Conservation (phyloP, 2,888 invertebrate genomes). For the Germaria angustata region DNA sequence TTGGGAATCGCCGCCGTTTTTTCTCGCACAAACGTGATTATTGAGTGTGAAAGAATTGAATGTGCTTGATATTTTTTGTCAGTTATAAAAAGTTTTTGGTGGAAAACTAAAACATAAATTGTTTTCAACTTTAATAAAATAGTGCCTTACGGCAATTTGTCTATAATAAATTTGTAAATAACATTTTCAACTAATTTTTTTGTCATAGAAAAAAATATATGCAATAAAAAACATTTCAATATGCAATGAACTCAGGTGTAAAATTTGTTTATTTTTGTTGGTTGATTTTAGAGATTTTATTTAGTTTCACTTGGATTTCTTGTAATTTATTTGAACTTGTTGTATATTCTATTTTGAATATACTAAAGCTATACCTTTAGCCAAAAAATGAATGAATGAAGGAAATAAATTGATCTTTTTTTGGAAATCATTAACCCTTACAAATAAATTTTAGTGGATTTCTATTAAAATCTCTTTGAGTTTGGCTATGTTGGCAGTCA, state of each 20-base stretch:
- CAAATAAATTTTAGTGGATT: background rate
- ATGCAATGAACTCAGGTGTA: constrained; percentile 36
- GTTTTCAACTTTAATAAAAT: constrained; percentile 14
- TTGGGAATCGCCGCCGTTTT: constrained; percentile 4
- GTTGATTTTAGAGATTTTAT: background rate
- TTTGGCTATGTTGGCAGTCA: too few relatives aligned
- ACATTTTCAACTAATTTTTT: background rate
- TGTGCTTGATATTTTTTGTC: background rate
- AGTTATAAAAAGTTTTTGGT: constrained; percentile 4
- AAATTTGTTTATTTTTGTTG: constrained; percentile 28
- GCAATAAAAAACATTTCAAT: background rate
- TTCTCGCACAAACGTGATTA: background rate
- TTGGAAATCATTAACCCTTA: background rate
- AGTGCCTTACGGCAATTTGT: constrained; percentile 17
- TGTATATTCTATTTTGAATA: background rate
- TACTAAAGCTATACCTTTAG: background rate
- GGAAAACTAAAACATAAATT: background rate
- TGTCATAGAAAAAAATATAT: background rate
- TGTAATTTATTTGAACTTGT: background rate
- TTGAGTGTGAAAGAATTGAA: constrained; percentile 15
- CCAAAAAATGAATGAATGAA: background rate
- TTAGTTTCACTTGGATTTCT: background rate
- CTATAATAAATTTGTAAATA: constrained; percentile 12
- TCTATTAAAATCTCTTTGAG: too few relatives aligned
- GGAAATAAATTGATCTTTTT: background rate